Evolutionary conservation across 2,888 invertebrate genomes (phyloP), one percentile per base, ranked within the genome.

Genomic region (Xanthorhoe designata): DNA sequence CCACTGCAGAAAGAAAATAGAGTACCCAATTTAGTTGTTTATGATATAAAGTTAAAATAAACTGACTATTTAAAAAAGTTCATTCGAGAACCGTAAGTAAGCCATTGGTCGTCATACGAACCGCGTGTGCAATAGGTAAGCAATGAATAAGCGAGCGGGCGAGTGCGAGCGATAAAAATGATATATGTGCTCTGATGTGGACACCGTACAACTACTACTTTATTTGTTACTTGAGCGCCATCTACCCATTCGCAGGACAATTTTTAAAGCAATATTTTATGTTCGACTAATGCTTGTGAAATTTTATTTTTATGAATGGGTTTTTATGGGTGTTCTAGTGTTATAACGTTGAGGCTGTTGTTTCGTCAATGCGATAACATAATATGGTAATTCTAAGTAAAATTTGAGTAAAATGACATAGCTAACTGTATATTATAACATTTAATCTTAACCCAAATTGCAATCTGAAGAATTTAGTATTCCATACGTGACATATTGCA

Each of bases 161-260:
- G 86, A 89, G 89, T 87, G 86, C 86, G 85, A 84, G 86, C 92
- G 92, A 94, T 94, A 94, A 94, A 94, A 94, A 93, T 94, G 92
- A 94, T 91, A 92, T 92, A 94, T 90, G 87, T 76, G 77, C 78
- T 74, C 85, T 85, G 81, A 87, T 83, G 88, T 85, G 89, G 86
- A 87, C 88, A 85, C 83, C 75, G 79, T 79, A 79, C 81, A 76
- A 78, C 85, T 83, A 81, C 84, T 85, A 88, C 87, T 87, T 88
- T 90, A 89, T 90, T 88, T 90, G 88, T 83, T 85, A 86, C 89
- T 86, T 86, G 84, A 84, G 81, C 81, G 78, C 79, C 71, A 72
- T 71, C 74, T 72, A 74, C 75, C 78, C 72, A 72, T 75, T 75
- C 71, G 72, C 66, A 68, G 71, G 73, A 67, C 70, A 62, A 73